phyloP scores from a whole-genome alignment of 1,140 invertebrate species.

The Drosophila mayri region DNA sequence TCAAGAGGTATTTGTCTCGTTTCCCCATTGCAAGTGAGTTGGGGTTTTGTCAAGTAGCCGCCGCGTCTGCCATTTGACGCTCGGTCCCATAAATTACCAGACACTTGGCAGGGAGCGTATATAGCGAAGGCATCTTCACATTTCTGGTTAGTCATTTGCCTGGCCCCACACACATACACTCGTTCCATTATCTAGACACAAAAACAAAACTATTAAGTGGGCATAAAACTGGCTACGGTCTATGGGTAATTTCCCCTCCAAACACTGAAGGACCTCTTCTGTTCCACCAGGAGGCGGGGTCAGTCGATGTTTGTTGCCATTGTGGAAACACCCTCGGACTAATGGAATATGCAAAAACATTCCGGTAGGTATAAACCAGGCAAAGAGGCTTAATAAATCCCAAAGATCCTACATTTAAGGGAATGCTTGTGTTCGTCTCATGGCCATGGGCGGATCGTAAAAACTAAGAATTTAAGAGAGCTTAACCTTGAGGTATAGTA shows the following conservation, averaged over 20 bases:
- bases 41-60: slow-evolving; percentile 73
- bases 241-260: slow-evolving; percentile 24
- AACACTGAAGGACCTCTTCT: slow-evolving; percentile 47
- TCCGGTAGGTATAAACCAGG: slow-evolving; percentile 42
- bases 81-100: slow-evolving; percentile 70
- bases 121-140: slow-evolving; percentile 67
- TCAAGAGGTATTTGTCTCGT: slow-evolving; percentile 43
- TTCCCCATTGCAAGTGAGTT: slow-evolving; percentile 31
- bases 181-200: slow-evolving; percentile 50
- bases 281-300: slow-evolving; percentile 2
- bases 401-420: slow-evolving; percentile 36
- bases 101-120: slow-evolving; percentile 60
- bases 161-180: slow-evolving; percentile 23
- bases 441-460: slow-evolving; percentile 24
- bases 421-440: slow-evolving; percentile 24
- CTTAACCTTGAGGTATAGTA: slow-evolving; percentile 11
- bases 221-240: slow-evolving; percentile 66
- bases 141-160: slow-evolving; percentile 79
- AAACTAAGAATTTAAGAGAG: slow-evolving; percentile 28
- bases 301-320: slow-evolving; percentile 34
- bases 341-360: slow-evolving; percentile 58
- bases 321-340: slow-evolving; percentile 32
- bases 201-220: slow-evolving; percentile 82
- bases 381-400: slow-evolving; percentile 50
- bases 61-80: slow-evolving; percentile 77